These are phyloP conservation scores for Eremobia ochroleuca DNA, from an alignment of 2,888 invertebrate species.

Conservation along the genomic window DNA sequence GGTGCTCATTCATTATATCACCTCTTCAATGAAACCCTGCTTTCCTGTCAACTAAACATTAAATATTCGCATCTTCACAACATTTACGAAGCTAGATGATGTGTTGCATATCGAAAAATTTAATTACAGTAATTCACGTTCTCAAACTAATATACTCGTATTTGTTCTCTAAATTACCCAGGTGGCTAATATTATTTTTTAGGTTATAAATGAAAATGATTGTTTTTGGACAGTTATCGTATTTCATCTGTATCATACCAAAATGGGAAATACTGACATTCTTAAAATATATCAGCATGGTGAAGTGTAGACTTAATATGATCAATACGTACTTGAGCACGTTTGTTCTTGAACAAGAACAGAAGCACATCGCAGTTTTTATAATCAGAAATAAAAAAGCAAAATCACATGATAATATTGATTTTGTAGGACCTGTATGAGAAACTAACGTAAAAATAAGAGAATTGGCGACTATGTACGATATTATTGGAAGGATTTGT, in stretches of 20 bases:
- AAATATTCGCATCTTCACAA: conserved; percentile 68
- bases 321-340: conserved; percentile 74
- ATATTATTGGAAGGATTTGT: conserved; percentile 75
- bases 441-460: conserved; percentile 73
- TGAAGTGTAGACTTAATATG: conserved; percentile 70
- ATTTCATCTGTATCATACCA: conserved; percentile 68
- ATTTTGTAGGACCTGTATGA: conserved; percentile 70
- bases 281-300: conserved; percentile 72
- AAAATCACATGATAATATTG: conserved; percentile 60
- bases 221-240: background rate
- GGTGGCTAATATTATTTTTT: conserved; percentile 40
- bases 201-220: background rate
- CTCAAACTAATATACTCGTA: conserved; percentile 56
- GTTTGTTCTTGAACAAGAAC: conserved; percentile 71
- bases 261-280: conserved; percentile 76
- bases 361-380: conserved; percentile 65
- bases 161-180: conserved; percentile 59
- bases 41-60: conserved; percentile 65
- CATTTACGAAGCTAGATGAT: conserved; percentile 71
- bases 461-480: conserved; percentile 75
- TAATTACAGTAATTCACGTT: conserved; percentile 68
- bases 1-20: conserved; percentile 70
- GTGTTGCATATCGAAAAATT: conserved; percentile 64
- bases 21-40: conserved; percentile 64
- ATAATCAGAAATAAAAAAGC: conserved; percentile 47